phyloP scores from a whole-genome alignment of 2,888 invertebrate species.

The Formica aserva region DNA sequence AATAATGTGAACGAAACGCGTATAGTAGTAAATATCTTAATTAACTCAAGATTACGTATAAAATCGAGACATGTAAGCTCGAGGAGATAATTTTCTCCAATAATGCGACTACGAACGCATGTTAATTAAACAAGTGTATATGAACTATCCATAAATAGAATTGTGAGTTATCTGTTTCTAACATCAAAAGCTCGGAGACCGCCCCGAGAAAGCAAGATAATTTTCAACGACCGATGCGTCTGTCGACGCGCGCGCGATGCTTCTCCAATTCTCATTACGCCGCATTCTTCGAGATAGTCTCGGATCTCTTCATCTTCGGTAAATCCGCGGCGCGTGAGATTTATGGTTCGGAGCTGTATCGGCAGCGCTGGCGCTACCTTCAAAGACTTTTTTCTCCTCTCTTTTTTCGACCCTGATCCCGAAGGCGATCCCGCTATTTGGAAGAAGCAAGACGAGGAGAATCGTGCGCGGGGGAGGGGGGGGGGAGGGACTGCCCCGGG shows the following conservation, averaged over 20 bases:
- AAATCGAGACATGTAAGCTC: background rate
- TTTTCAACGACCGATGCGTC: conserved; percentile 15
- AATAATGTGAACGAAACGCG: background rate
- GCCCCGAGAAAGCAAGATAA: background rate
- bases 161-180: conserved; percentile 7
- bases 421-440: conserved; percentile 30
- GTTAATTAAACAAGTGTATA: conserved; percentile 2
- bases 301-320: conserved; percentile 10
- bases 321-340: conserved; percentile 30
- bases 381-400: background rate
- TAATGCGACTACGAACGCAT: background rate
- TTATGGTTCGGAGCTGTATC: conserved; percentile 11
- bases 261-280: conserved; percentile 40
- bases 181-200: conserved; percentile 6
- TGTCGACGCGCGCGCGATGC: conserved; percentile 1
- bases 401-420: background rate
- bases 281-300: conserved; percentile 30
- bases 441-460: background rate
- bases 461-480: background rate
- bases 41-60: background rate
- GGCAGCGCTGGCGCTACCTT: background rate
- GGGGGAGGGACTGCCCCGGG: background rate
- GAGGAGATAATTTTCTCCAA: conserved; percentile 9
- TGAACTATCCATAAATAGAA: conserved; percentile 3
- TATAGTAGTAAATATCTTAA: background rate